Conservation (phyloP, 2,797 vertebrate species). For the Catostomus latipinnis region DNA sequence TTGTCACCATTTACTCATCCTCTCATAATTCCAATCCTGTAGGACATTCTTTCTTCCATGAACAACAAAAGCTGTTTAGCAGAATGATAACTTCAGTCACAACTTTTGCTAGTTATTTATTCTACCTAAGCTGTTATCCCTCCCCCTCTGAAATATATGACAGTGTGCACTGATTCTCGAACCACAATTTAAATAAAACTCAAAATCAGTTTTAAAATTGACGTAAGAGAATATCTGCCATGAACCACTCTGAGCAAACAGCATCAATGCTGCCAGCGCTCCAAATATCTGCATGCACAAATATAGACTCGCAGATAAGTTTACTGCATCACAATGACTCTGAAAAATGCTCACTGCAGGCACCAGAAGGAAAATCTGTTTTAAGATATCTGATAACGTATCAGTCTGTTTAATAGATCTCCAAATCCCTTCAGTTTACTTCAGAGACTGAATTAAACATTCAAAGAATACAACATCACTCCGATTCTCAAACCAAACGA, state of each 20-base stretch:
- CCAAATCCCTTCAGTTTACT: not conserved
- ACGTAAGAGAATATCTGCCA: slow-evolving; percentile 1
- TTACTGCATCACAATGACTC: not conserved
- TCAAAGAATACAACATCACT: not conserved
- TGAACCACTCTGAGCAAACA: not conserved
- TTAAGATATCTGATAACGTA: slow-evolving; percentile 2
- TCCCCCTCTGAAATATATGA: not conserved
- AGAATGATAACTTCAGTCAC: not conserved
- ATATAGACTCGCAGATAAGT: not conserved
- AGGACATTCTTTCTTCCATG: no score
- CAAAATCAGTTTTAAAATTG: not conserved
- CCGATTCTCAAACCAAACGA: not conserved
- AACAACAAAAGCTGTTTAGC: no score
- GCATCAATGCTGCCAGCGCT: not conserved
- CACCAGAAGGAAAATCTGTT: slow-evolving; percentile 15
- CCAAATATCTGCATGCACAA: not conserved
- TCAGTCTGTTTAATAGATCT: not conserved
- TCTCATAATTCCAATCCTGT: no score
- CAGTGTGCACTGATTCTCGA: not conserved
- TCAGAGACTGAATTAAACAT: not conserved
- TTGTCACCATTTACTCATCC: no score
- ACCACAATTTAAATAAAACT: not conserved
- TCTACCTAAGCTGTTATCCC: not conserved
- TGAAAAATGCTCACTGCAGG: not conserved
- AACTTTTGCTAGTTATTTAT: not conserved